phyloP scores from a whole-genome alignment of 1,140 invertebrate species.

The Diplogasteroides magnus region DNA sequence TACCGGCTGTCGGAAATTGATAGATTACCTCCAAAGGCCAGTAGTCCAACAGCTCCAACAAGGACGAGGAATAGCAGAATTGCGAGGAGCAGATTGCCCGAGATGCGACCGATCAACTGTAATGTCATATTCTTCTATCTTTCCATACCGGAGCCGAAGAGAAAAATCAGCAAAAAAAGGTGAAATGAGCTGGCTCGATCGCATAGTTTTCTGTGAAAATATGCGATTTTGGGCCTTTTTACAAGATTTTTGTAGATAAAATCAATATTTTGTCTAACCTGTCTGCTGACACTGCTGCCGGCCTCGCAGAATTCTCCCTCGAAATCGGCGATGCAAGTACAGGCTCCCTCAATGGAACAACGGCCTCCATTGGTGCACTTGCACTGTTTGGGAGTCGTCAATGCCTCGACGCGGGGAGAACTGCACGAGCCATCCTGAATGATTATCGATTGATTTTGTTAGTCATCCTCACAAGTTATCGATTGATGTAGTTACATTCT shows the following conservation, averaged over 20 bases:
- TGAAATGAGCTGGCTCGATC: no score
- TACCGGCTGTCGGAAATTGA: no score
- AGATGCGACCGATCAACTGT: conserved; percentile 41
- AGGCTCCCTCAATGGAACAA: conserved; percentile 42
- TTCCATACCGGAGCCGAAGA: no score
- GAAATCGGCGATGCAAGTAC: conserved; percentile 44
- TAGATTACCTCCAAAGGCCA: conserved; percentile 37
- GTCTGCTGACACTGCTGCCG: conserved; percentile 36
- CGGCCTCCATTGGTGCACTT: conserved; percentile 51
- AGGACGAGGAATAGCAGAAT: conserved; percentile 47
- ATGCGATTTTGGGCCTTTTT: no score
- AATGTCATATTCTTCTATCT: no score
- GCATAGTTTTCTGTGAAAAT: no score
- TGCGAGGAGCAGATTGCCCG: conserved; percentile 36
- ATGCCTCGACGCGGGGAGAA: conserved; percentile 35
- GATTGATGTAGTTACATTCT: no score
- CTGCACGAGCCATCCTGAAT: conserved; percentile 47
- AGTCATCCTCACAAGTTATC: no score
- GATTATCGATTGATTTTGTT: no score
- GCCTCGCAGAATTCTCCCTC: conserved; percentile 51
- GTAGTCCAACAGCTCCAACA: conserved; percentile 37
- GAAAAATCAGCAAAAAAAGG: no score
- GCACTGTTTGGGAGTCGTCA: conserved; percentile 48
- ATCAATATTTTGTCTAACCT: conserved; percentile 7
- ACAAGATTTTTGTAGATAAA: no score